These are phyloP conservation scores for Melangyna quadrimaculata DNA, from an alignment of 2,888 invertebrate species.

Conservation along the genomic window DNA sequence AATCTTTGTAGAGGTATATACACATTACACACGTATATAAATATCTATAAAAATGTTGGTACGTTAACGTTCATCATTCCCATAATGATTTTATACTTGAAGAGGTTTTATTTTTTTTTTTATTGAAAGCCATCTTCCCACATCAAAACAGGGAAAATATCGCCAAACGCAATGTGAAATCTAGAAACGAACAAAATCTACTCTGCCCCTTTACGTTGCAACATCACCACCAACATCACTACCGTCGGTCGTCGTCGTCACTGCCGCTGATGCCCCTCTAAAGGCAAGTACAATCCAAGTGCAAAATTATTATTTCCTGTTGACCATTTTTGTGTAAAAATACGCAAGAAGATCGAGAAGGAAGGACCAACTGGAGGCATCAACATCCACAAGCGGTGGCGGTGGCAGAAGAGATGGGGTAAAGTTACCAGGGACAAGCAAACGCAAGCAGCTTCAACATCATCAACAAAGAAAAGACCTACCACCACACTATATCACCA, in stretches of 20 bases:
- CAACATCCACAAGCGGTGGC: background rate
- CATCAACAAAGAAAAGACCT: constrained; percentile 56
- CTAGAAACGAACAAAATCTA: constrained; percentile 15
- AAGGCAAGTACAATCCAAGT: constrained; percentile 50
- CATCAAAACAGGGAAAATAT: constrained; percentile 37
- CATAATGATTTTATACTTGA: constrained; percentile 33
- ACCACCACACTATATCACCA: constrained; percentile 52
- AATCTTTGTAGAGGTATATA: constrained; percentile 23
- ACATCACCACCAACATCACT: background rate
- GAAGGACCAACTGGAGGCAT: constrained; percentile 13
- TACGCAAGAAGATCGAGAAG: constrained; percentile 24
- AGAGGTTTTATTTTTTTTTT: background rate
- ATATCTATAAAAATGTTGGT: too few species aligned
- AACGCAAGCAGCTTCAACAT: constrained; percentile 43
- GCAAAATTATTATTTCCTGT: constrained; percentile 72
- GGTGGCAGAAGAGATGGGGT: background rate
- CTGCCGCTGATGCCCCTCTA: background rate
- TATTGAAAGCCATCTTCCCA: constrained; percentile 43
- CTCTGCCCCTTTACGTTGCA: background rate
- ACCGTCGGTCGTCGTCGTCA: background rate
- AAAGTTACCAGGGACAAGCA: background rate
- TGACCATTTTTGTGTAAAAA: constrained; percentile 62
- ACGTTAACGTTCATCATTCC: constrained; percentile 46
- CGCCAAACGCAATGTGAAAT: constrained; percentile 50
- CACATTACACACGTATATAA: background rate